Evolutionary conservation across 53 echinoderm and acorn worm species (phyloP), one percentile per base, ranked within the genome.

Genomic region (Paracentrotus lividus): DNA sequence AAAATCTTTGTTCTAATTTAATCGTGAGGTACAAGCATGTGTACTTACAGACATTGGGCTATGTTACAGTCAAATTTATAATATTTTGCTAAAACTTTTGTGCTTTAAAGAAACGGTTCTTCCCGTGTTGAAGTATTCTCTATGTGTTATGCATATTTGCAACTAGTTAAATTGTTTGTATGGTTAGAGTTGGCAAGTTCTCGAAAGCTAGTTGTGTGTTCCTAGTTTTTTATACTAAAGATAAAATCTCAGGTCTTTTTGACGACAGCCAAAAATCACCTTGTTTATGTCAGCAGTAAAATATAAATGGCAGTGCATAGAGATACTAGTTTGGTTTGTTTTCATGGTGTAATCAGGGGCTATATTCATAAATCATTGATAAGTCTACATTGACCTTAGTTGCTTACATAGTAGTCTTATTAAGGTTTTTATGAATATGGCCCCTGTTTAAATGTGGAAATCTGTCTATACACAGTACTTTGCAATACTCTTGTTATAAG

Each of bases 21-120:
- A 20, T 72, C 33, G 4, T 1, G 72, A 31, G 40, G 40, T 21
- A 6, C 21, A 72, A 38, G 72, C 40, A 38, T 34, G 34, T 8
- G 40, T 40, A 31, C n/a, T 40, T 72, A 16, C 36, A 72, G 36
- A 38, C 72, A 72, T 36, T n/a, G 38, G 72, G 72, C 72, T 32
- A 67, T 67, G 9, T 57, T 38, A 38, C 40, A 72, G 15, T 72
- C 38, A 36, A 21, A 10, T 72, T 72, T 72, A 21, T 6, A 38
- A 20, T 4, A 72, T 72, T 72, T 72, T 72, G 72, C 72, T 36
- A 72, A 20, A 2, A 72, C 36, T 72, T 72, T 72, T 72, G 72
- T 72, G 72, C 72, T 72, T 72, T 72, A 72, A 40, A 38, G 6
- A 40, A 72, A 18, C 24, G 36, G 0, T 72, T 38, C 40, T 72